phyloP scores from a whole-genome alignment of 2,888 invertebrate genomes.

The Strigamia maritima region DNA sequence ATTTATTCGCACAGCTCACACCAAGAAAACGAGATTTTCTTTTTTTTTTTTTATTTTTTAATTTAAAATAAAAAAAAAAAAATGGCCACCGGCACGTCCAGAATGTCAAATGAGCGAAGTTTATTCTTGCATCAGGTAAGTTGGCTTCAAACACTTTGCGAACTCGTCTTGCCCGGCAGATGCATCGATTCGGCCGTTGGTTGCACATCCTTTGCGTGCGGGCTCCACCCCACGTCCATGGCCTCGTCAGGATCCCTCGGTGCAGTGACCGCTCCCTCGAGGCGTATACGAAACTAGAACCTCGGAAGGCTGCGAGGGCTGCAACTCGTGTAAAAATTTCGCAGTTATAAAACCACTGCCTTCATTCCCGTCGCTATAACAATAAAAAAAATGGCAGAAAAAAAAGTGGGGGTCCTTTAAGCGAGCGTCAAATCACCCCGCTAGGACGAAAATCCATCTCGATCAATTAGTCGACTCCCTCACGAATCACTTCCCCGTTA shows the following conservation, averaged over 20 bases:
- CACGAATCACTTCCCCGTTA: neutral
- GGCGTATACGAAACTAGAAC: neutral
- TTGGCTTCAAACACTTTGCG: neutral
- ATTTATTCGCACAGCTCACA: neutral
- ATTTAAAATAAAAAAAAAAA: neutral
- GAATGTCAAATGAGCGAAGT: too few species aligned
- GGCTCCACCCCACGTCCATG: neutral
- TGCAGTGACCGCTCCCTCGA: slow-evolving; percentile 16
- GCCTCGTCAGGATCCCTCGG: neutral
- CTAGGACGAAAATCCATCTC: neutral
- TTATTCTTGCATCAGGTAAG: neutral
- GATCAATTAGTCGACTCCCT: slow-evolving; percentile 8
- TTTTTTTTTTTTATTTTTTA: neutral
- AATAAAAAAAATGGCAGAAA: neutral
- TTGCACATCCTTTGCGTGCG: slow-evolving; percentile 16
- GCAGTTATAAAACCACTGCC: neutral
- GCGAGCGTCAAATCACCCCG: neutral
- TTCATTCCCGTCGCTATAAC: too few species aligned
- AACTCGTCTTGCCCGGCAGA: neutral
- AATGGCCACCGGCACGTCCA: too few species aligned
- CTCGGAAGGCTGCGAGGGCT: neutral
- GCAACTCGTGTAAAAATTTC: neutral
- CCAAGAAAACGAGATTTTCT: neutral
- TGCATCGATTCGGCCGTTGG: neutral
- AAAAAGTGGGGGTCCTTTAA: neutral